Evolutionary conservation across 2,113 vertebrate genomes (phyloP).

Genomic region (Eurystomus gularis): DNA sequence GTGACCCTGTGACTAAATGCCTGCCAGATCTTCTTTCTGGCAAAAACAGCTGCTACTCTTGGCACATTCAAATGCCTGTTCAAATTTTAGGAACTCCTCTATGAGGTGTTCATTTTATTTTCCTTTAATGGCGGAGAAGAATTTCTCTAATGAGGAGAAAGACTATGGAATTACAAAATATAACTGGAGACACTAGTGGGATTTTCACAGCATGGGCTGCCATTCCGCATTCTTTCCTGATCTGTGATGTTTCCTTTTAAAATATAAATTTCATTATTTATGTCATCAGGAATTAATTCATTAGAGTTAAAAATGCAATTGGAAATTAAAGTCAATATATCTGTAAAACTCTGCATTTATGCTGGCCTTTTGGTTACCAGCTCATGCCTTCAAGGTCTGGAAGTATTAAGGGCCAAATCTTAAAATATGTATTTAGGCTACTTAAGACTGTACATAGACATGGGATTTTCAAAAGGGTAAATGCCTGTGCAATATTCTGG

Average conservation of each 20-base stretch:
- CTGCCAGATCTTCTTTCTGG: constrained; percentile 69
- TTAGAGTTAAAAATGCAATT: not conserved
- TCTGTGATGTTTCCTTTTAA: not conserved
- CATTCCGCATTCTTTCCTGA: constrained; percentile 19
- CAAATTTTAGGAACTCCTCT: constrained; percentile 62
- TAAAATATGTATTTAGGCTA: not conserved
- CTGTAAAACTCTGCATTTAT: not conserved
- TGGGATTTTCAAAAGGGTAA: not conserved
- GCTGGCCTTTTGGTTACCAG: not conserved
- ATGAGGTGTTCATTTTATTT: constrained; percentile 62
- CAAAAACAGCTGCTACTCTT: constrained; percentile 70
- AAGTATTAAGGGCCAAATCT: not conserved
- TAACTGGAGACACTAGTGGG: not conserved
- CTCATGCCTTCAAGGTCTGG: not conserved
- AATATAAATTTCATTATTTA: not conserved
- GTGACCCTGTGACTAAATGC: constrained; percentile 65
- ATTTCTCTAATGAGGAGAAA: constrained; percentile 42
- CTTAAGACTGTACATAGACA: not conserved
- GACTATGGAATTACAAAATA: constrained; percentile 16
- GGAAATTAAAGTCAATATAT: not conserved
- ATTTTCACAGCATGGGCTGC: constrained; percentile 20
- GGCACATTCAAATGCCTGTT: constrained; percentile 45
- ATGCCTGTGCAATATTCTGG: not conserved
- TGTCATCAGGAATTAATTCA: not conserved
- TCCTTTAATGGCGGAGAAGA: constrained; percentile 30